Evolutionary conservation across 2,113 vertebrate genomes (phyloP).

Genomic region (Malurus cyaneus): DNA sequence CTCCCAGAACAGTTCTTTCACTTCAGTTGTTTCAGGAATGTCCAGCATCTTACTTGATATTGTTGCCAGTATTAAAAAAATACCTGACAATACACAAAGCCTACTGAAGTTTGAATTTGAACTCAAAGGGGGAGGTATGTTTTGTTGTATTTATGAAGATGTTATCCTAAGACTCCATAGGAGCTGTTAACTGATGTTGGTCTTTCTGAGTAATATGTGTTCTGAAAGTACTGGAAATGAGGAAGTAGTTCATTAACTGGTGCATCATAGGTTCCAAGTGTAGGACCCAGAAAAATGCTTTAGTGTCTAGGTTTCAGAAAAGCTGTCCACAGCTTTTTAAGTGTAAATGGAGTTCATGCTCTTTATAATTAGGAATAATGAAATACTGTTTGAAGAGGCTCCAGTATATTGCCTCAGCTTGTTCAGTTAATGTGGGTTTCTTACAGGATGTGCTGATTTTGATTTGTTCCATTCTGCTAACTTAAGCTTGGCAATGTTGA

Average conservation of each 20-base stretch:
- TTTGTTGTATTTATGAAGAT: neutral
- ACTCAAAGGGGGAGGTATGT: accelerated
- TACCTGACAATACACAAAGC: neutral
- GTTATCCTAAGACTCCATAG: neutral
- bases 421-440: neutral
- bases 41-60: neutral
- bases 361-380: neutral
- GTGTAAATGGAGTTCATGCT: neutral
- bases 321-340: neutral
- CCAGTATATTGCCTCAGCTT: neutral
- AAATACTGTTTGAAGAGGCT: neutral
- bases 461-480: neutral
- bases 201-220: neutral
- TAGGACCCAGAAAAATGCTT: neutral
- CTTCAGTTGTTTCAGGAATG: neutral
- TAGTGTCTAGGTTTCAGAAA: neutral
- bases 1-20: neutral
- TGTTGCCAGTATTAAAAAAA: neutral
- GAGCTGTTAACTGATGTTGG: neutral
- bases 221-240: neutral
- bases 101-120: neutral
- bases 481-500: neutral
- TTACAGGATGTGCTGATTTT: neutral
- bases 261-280: neutral
- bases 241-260: neutral